Evolutionary conservation across 2,113 vertebrate genomes (phyloP), one percentile per base, ranked within the genome.

Genomic region (Thamnophis sirtalis): DNA sequence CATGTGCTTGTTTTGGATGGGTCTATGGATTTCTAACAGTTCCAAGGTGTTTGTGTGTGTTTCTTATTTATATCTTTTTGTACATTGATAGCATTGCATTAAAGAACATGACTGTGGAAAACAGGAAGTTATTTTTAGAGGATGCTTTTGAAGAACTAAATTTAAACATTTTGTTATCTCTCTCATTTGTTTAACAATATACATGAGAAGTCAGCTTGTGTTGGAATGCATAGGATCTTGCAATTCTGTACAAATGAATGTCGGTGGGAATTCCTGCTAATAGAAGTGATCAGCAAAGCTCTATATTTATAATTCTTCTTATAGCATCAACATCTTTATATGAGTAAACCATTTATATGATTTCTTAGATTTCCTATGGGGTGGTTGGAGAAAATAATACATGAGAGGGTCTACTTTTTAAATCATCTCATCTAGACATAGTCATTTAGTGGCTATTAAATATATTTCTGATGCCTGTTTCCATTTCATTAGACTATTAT

Each of bases 401-500:
- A 28, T 84, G 26, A 88, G 15, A 21, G 15, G 1, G 0, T 88
- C 51, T 55, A 56, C 24, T 88, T 9, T 55, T 68, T 88, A 22
- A 24, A 56, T 50, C 24, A 49, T 11, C 80, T 84, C 49, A 26
- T 87, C 26, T 84, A 28, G 53, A 84, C 49, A 89, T 53, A 88
- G 38, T n/a, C 38, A 22, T 33, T 48, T 17, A 89, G 7, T 9
- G 33, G 49, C 11, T 89, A 33, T 38, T 91, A 60, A 9, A 15
- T 89, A n/a, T 49, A 38, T 85, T 63, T 53, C 38, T 92, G 55
- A 9, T 53, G 8, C 8, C 92, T 90, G 9, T 90, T 97, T 97
- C 9, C 95, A 0, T 96, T 97, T 56, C 80, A 95, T 89, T 96
- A 99, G 99, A 99, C 99, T 88, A 99, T 99, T 92, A 99, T 99